Conservation (phyloP, 92 coral and sea anemone species). For the Umimayanthus chanpuru region DNA sequence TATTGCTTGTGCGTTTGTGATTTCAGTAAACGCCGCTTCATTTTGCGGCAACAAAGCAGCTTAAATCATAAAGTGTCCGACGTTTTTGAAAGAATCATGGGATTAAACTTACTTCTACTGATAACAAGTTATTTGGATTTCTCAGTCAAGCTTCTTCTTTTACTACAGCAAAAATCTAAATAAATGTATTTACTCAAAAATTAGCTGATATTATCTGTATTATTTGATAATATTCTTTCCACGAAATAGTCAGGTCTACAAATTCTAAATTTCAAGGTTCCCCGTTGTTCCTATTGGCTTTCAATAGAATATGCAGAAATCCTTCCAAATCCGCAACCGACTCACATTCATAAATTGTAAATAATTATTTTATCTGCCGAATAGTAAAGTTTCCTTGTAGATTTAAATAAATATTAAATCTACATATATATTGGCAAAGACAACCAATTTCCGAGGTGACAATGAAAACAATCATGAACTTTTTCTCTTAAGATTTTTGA, state of each 20-base stretch:
- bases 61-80: neutral
- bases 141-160: neutral
- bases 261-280: conserved; percentile 22
- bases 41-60: conserved; percentile 12
- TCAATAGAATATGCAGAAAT: neutral
- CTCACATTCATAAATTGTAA: neutral
- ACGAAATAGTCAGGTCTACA: conserved; percentile 4
- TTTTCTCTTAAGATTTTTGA: neutral
- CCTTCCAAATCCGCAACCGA: conserved; percentile 11
- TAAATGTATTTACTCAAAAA: conserved; percentile 25
- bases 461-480: conserved; percentile 24
- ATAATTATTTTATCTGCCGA: conserved; percentile 3
- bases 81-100: neutral
- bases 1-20: neutral
- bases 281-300: neutral
- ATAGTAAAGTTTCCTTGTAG: neutral
- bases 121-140: neutral
- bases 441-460: conserved; percentile 30
- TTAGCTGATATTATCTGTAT: conserved; percentile 30
- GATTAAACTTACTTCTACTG: conserved; percentile 2
- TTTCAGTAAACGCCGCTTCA: conserved; percentile 20
- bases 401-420: neutral
- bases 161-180: neutral
- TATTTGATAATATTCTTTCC: conserved; percentile 20
- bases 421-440: conserved; percentile 16